Base-by-base conservation (phyloP, 2,113 vertebrate species). In the Tyto alba region DNA sequence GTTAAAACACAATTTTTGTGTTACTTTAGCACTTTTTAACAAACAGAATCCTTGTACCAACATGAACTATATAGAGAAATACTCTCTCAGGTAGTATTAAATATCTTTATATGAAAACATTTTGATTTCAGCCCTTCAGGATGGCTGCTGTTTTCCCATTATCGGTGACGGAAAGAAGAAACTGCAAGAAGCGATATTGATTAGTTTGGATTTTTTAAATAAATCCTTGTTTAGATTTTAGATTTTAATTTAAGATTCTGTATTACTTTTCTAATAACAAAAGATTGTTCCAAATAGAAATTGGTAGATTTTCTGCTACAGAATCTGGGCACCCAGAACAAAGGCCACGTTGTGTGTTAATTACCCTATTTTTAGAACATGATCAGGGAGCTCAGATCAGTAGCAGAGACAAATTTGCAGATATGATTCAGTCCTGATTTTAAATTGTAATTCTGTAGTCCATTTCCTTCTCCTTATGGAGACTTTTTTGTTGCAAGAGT, bases 331-430 rank as follows among this genome's bases (percentile, higher is more conserved):
- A 76, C 73, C 45, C 32, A 50, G 69, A 93, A 93, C 85, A 96
- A 91, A 93, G 67, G 59, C 75, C 23, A 11, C 16, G 38, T 83
- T 94, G 83, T 86, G 19, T 89, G 53, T 74, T 96, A 94, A 95
- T 94, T 87, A 59, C 21, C 3, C 69, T 88, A 60, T 91, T 86
- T 96, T 94, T 94, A 93, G 86, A 92, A 85, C 34, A 29, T 30
- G 68, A 72, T 90, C 47, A 52, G 13, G 45, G 64, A 84, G 52
- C 40, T 91, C 63, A 34, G 68, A 87, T 93, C 72, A 38, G 60
- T 76, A 73, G 73, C 52, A 69, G 56, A 84, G 80, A 78, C 43
- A 92, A 93, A 76, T 56, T 64, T 52, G 56, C 38, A 89, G 69
- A 41, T 81, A 50, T 6, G 50, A 71, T 84, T 93, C 56, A 64